Conservation (phyloP, 2,888 invertebrate genomes). For the Caenorhabditis sulstoni region DNA sequence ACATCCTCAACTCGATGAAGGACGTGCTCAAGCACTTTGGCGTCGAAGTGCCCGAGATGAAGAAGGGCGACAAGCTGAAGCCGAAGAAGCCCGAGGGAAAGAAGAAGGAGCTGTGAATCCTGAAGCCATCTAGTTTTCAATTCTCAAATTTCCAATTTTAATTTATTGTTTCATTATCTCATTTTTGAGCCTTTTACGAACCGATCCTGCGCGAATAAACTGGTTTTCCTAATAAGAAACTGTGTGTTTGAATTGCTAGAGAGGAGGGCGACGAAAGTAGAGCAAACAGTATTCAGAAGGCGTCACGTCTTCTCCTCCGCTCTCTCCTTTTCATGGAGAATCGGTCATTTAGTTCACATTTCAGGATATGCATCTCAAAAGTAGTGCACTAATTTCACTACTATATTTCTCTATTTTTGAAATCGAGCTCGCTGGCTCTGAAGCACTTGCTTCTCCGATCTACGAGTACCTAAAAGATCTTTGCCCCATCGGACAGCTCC, state of each 20-base stretch:
- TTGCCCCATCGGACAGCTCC: conserved; percentile 65
- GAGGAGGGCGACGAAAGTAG: conserved; percentile 1
- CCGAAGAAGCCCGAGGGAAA: conserved; percentile 72
- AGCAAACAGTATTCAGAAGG: conserved; percentile 18
- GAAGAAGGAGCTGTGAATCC: conserved; percentile 67
- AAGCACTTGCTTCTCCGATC: conserved; percentile 53
- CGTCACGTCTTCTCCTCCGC: conserved; percentile 26
- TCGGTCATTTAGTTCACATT: conserved; percentile 8
- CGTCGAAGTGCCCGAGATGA: conserved; percentile 75
- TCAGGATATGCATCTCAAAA: conserved; percentile 7
- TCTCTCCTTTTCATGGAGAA: neutral
- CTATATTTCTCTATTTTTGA: neutral
- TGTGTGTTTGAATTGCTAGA: conserved; percentile 11
- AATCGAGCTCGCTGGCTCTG: conserved; percentile 8
- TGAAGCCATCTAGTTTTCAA: conserved; percentile 1
- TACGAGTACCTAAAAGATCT: conserved; percentile 69
- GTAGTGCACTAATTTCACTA: conserved; percentile 5
- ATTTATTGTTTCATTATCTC: conserved; percentile 25
- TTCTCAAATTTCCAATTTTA: too few relatives aligned
- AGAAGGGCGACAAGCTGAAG: conserved; percentile 78
- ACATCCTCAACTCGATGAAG: conserved; percentile 80
- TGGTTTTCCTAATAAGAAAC: conserved; percentile 18
- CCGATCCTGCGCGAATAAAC: neutral
- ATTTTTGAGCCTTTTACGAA: neutral
- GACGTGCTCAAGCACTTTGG: conserved; percentile 76